phyloP scores from a whole-genome alignment of 2,113 vertebrate genomes.

The Melanotaenia duboulayi region DNA sequence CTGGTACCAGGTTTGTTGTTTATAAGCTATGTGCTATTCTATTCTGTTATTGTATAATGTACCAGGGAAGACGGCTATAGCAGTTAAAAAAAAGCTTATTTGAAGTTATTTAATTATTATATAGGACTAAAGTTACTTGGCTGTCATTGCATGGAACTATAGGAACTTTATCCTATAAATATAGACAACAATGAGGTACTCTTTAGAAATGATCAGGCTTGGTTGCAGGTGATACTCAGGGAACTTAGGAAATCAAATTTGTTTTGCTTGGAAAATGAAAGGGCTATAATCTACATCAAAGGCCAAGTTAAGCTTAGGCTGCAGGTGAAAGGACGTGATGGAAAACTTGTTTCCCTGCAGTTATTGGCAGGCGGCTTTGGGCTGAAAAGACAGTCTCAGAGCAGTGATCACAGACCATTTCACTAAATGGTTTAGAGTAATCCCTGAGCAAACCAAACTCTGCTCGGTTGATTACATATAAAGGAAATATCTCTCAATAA shows the following conservation, averaged over 20 bases:
- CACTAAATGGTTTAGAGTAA: slow-evolving; percentile 47
- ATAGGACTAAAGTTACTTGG: neutral
- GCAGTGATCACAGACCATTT: slow-evolving; percentile 45
- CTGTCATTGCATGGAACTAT: too few relatives aligned
- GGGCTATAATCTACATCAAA: neutral
- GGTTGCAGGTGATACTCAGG: neutral
- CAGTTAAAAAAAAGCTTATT: neutral
- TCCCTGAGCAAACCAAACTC: slow-evolving; percentile 49
- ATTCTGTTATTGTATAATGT: neutral
- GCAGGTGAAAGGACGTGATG: slow-evolving; percentile 27
- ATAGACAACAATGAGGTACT: neutral
- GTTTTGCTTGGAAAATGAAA: slow-evolving; percentile 13
- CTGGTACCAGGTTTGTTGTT: slow-evolving; percentile 25
- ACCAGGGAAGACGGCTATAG: neutral
- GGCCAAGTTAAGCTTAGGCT: slow-evolving; percentile 30
- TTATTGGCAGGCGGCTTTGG: slow-evolving; percentile 29
- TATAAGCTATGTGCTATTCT: neutral
- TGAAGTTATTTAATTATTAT: slow-evolving; percentile 1
- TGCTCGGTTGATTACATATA: slow-evolving; percentile 11
- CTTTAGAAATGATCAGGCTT: neutral
- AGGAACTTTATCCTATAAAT: neutral
- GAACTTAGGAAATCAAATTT: slow-evolving; percentile 7
- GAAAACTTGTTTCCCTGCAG: slow-evolving; percentile 4
- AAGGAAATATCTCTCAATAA: slow-evolving; percentile 10
- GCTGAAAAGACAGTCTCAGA: slow-evolving; percentile 40